phyloP scores from a whole-genome alignment of 92 coral and sea anemone species.

The Muricea muricata region DNA sequence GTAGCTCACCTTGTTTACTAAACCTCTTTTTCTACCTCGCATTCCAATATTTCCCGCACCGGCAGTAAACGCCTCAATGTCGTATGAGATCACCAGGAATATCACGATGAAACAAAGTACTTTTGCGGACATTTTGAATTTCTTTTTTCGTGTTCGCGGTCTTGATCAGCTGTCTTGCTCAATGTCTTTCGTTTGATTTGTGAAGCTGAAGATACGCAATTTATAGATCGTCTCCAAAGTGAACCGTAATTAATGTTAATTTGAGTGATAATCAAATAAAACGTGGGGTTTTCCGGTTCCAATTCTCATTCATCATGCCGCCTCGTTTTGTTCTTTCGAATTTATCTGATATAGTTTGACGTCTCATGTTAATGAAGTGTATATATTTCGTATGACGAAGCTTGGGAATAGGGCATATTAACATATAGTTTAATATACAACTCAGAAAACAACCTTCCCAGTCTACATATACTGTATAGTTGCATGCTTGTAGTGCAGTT shows the following conservation, averaged over 20 bases:
- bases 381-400: not conserved
- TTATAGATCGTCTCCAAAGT: slow-evolving; percentile 21
- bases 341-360: slow-evolving; percentile 13
- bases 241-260: slow-evolving; percentile 10
- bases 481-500: no score
- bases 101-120: not conserved
- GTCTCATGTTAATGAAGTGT: not conserved
- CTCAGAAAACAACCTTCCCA: no score
- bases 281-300: slow-evolving; percentile 28
- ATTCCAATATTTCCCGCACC: slow-evolving; percentile 44
- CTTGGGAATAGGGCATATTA: not conserved
- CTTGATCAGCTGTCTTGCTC: not conserved
- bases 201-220: not conserved
- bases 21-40: slow-evolving; percentile 7
- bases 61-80: slow-evolving; percentile 38
- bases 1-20: slow-evolving; percentile 3
- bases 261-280: not conserved
- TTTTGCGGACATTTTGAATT: slow-evolving; percentile 13
- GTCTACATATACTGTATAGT: no score
- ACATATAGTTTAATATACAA: not conserved
- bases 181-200: not conserved
- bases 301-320: slow-evolving; percentile 30
- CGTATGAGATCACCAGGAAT: slow-evolving; percentile 3
- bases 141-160: not conserved
- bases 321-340: not conserved